Conservation (phyloP, 1,140 invertebrate genomes). For the Philopotamus ludificatus region DNA sequence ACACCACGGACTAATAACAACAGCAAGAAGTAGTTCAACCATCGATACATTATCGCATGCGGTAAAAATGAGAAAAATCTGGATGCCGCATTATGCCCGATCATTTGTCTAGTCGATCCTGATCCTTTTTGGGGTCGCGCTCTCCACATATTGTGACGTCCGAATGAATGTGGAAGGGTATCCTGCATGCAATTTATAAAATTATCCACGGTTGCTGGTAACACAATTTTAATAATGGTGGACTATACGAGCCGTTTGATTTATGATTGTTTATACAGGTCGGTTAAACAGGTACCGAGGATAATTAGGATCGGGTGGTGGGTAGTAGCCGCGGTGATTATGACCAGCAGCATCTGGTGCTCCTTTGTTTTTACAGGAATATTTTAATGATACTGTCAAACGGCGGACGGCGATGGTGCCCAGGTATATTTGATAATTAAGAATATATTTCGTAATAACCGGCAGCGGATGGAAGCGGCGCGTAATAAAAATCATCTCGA, state of each 20-base stretch:
- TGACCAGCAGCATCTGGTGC: too few species aligned
- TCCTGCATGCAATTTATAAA: constrained; percentile 45
- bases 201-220: constrained; percentile 39
- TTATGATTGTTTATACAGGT: constrained; percentile 37
- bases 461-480: too few species aligned
- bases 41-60: background rate
- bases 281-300: constrained; percentile 14
- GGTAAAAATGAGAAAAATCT: background rate
- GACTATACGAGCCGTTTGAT: constrained; percentile 27
- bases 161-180: constrained; percentile 22
- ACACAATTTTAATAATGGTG: constrained; percentile 36
- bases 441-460: background rate
- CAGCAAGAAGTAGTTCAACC: background rate
- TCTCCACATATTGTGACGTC: background rate
- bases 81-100: background rate
- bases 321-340: constrained; percentile 12
- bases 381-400: too few species aligned
- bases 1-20: background rate
- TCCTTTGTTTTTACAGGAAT: too few species aligned
- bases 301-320: constrained; percentile 31
- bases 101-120: background rate
- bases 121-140: background rate
- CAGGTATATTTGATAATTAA: constrained; percentile 11
- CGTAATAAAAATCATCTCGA: too few species aligned
- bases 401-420: too few species aligned